Conservation (phyloP, 2,797 vertebrate species). For the Lycodopsis pacificus region DNA sequence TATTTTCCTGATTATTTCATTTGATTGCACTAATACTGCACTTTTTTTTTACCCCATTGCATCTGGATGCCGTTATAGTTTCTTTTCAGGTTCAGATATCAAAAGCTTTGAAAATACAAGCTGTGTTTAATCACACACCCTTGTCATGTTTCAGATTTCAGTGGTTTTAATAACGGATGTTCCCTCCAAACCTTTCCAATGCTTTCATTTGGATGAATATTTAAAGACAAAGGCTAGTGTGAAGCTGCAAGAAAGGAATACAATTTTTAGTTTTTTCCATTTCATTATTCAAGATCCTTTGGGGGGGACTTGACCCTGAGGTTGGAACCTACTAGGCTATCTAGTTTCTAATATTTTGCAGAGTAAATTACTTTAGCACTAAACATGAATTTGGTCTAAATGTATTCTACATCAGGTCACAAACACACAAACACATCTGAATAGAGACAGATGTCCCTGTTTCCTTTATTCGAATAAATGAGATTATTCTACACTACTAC, state of each 20-base stretch:
- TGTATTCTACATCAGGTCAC: neutral
- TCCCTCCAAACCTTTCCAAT: neutral
- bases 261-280: neutral
- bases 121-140: neutral
- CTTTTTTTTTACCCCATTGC: neutral
- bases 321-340: neutral
- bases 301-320: neutral
- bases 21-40: neutral
- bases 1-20: neutral
- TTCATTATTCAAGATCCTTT: neutral
- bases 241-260: neutral
- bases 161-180: neutral
- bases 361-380: neutral
- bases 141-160: neutral
- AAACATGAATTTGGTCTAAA: neutral
- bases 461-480: conserved; percentile 26
- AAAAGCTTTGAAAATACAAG: neutral
- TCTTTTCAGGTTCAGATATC: neutral
- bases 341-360: too few species aligned
- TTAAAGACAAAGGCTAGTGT: neutral
- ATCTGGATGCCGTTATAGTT: neutral
- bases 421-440: neutral
- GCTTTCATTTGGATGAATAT: neutral
- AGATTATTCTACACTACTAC: conserved; percentile 9
- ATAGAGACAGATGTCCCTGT: neutral